These are phyloP conservation scores for Crocidura indochinensis DNA, from an alignment of 2,797 vertebrate genomes.

Conservation along the genomic window DNA sequence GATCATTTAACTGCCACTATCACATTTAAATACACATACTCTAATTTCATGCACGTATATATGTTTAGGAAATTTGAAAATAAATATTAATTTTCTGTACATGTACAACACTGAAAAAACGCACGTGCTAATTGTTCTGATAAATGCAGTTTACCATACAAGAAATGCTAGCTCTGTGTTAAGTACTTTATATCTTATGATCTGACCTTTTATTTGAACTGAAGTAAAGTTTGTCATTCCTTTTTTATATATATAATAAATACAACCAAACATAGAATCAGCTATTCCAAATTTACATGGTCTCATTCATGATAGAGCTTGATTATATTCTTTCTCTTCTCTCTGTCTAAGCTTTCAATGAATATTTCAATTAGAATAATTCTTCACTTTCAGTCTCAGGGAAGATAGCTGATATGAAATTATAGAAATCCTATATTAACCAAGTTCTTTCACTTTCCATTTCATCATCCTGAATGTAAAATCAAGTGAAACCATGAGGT, in stretches of 20 bases:
- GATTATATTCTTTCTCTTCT: conserved; percentile 12
- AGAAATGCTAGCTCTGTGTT: background rate
- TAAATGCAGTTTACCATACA: background rate
- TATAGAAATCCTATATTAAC: background rate
- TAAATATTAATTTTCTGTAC: background rate
- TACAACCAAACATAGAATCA: conserved; percentile 7
- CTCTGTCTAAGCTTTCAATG: background rate
- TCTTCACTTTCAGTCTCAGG: background rate
- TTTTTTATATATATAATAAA: background rate
- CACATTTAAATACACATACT: background rate
- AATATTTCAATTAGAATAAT: background rate
- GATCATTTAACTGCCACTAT: background rate
- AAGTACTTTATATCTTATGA: conserved; percentile 42
- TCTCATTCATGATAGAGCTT: background rate
- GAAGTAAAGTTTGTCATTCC: background rate
- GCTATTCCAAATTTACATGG: background rate
- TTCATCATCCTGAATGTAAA: background rate
- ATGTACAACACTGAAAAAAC: background rate
- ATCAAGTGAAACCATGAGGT: background rate
- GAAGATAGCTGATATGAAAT: background rate
- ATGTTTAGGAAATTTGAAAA: background rate
- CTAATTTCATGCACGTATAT: conserved; percentile 29
- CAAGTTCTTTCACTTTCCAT: background rate
- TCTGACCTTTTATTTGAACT: background rate
- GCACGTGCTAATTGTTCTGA: background rate